Evolutionary conservation across 2,888 invertebrate species (phyloP).

Genomic region (Platycnemis pennipes): DNA sequence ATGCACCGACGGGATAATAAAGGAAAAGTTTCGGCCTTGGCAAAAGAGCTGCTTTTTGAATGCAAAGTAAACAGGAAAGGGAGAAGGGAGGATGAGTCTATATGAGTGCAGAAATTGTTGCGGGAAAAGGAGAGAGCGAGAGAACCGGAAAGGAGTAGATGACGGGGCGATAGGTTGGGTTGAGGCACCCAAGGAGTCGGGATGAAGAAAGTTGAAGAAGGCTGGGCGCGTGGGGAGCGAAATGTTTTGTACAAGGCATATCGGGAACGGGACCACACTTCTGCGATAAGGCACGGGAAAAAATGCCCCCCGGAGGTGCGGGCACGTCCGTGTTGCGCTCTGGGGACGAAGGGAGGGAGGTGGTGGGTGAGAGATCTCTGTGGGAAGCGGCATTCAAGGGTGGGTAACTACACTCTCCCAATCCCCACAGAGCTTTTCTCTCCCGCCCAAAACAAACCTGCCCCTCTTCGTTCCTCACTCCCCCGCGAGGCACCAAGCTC

Average conservation of each 20-base stretch:
- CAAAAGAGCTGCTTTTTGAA: background rate
- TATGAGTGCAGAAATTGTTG: background rate
- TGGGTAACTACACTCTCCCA: background rate
- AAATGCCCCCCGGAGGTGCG: conserved; percentile 37
- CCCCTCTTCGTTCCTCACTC: background rate
- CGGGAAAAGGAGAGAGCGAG: background rate
- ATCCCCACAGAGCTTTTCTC: background rate
- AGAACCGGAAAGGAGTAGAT: background rate
- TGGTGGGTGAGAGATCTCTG: too few species aligned
- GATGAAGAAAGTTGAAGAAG: background rate
- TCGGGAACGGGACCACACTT: conserved; percentile 15
- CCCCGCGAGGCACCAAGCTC: background rate
- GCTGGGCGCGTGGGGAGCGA: background rate
- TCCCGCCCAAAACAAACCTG: background rate
- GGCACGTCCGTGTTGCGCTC: conserved; percentile 44
- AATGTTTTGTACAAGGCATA: conserved; percentile 24
- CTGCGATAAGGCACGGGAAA: conserved; percentile 48
- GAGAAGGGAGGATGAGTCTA: background rate
- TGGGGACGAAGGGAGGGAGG: background rate
- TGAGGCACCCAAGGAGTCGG: background rate
- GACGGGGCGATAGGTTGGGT: background rate
- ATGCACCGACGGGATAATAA: background rate
- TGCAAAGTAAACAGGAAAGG: background rate
- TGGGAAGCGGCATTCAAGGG: too few species aligned
- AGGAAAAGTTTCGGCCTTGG: conserved; percentile 10